These are phyloP conservation scores for Apostichopus parvimensis DNA, from an alignment of 35 echinoderm and acorn worm species.

Conservation along the genomic window DNA sequence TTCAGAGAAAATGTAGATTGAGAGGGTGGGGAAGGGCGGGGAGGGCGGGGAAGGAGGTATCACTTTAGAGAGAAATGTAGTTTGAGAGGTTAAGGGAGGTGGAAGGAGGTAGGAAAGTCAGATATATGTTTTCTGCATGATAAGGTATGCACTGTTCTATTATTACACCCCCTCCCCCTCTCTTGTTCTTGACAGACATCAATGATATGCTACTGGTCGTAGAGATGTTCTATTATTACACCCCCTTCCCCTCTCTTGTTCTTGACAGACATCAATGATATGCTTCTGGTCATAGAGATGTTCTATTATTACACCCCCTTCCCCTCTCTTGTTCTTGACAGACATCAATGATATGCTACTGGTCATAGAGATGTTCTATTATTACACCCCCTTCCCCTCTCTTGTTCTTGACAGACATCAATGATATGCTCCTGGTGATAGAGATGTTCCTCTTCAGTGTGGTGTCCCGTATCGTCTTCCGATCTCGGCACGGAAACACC, in stretches of 20 bases:
- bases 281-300: slow-evolving; percentile 85
- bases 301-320: slow-evolving; percentile 6
- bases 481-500: slow-evolving; percentile 68
- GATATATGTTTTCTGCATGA: too few species aligned
- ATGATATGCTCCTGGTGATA: slow-evolving; percentile 76
- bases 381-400: neutral
- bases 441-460: slow-evolving; percentile 86
- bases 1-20: too few species aligned
- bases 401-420: slow-evolving; percentile 71
- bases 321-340: slow-evolving; percentile 45
- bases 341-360: slow-evolving; percentile 87
- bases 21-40: too few species aligned
- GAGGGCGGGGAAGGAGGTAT: too few species aligned
- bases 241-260: neutral
- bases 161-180: neutral
- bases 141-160: too few species aligned
- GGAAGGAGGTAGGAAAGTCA: too few species aligned
- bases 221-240: slow-evolving; percentile 74
- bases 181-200: slow-evolving; percentile 69
- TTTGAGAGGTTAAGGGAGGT: too few species aligned
- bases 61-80: too few species aligned
- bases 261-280: slow-evolving; percentile 83
- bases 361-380: slow-evolving; percentile 60
- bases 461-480: slow-evolving; percentile 76
- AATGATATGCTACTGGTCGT: slow-evolving; percentile 79